Percentiles rank a stretch among this genome's conserved stretches.
phyloP scores from a whole-genome alignment of 2,888 invertebrate species.

The Erannis defoliaria region DNA sequence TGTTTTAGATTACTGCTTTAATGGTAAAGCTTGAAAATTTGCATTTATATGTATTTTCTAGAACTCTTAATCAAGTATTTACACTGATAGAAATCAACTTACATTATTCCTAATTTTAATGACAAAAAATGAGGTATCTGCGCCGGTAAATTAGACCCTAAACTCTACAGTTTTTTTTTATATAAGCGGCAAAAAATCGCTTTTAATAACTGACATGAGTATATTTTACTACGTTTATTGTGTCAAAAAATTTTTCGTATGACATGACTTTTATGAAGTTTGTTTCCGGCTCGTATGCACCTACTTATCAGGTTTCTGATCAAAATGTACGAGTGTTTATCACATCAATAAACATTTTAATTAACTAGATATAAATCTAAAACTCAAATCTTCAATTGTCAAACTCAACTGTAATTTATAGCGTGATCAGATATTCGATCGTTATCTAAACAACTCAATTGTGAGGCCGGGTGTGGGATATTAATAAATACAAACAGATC shows the following conservation, averaged over 20 bases:
- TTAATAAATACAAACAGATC: constrained; percentile 38
- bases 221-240: no score
- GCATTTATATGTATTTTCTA: background rate
- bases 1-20: no score
- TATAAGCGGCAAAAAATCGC: no score
- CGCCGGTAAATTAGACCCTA: no score
- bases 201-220: no score
- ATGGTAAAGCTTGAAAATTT: no score
- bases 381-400: constrained; percentile 34
- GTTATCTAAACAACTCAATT: constrained; percentile 47
- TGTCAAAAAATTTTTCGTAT: background rate
- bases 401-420: constrained; percentile 42
- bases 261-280: background rate
- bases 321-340: background rate
- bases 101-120: no score
- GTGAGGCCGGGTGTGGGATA: constrained; percentile 38
- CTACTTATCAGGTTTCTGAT: background rate
- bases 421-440: constrained; percentile 37
- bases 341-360: constrained; percentile 9
- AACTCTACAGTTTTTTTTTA: no score
- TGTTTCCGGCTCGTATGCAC: no score
- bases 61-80: no score
- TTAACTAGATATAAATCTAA: constrained; percentile 15
- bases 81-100: no score
- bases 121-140: no score